phyloP scores from a whole-genome alignment of 2,797 vertebrate species.

The Esox masquinongy region DNA sequence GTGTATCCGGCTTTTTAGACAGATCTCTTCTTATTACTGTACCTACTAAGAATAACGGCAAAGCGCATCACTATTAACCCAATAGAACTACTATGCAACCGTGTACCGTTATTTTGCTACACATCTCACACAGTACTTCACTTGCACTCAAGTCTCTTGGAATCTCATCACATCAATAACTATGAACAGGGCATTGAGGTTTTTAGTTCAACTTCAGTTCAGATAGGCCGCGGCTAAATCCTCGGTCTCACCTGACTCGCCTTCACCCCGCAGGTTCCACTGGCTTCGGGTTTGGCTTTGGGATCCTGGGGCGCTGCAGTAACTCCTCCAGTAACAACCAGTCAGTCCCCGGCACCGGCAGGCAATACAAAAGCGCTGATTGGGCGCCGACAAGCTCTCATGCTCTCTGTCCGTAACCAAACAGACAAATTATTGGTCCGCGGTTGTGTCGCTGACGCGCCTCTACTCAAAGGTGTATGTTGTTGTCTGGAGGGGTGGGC shows the following conservation, averaged over 20 bases:
- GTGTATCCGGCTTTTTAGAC: neutral
- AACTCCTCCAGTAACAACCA: slow-evolving; percentile 42
- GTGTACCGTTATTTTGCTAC: slow-evolving; percentile 15
- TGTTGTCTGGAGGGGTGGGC: slow-evolving; percentile 54
- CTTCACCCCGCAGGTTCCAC: slow-evolving; percentile 58
- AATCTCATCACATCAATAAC: neutral
- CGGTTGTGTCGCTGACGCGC: slow-evolving; percentile 49
- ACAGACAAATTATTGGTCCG: slow-evolving; percentile 48
- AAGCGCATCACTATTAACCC: slow-evolving; percentile 7
- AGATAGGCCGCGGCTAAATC: slow-evolving; percentile 50
- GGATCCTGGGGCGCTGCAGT: slow-evolving; percentile 57
- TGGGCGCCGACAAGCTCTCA: slow-evolving; percentile 44
- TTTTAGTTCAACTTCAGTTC: slow-evolving; percentile 23
- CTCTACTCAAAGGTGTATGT: slow-evolving; percentile 50
- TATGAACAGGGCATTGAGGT: neutral
- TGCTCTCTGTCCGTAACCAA: slow-evolving; percentile 35
- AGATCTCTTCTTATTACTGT: slow-evolving; percentile 7
- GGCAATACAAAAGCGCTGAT: slow-evolving; percentile 56
- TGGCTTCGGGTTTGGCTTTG: slow-evolving; percentile 51
- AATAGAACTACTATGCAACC: neutral
- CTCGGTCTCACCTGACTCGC: slow-evolving; percentile 60
- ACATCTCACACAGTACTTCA: neutral
- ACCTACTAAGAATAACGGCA: slow-evolving; percentile 11
- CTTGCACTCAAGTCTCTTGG: neutral
- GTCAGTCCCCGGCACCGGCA: slow-evolving; percentile 55